Evolutionary conservation across 1,140 invertebrate species (phyloP).

Genomic region (Lycorma delicatula): DNA sequence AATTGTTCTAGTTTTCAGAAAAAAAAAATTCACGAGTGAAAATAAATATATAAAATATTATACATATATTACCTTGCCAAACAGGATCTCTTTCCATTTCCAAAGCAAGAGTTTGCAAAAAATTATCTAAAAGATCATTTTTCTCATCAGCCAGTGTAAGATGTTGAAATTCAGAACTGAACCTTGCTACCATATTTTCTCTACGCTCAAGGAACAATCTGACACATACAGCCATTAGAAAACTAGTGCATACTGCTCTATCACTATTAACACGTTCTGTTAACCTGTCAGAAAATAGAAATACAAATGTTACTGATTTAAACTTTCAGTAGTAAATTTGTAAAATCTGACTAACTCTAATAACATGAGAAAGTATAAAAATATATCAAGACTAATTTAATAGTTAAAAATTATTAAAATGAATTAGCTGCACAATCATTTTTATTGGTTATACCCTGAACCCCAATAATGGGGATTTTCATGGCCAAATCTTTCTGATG

Average conservation of each 20-base stretch:
- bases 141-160: slow-evolving; percentile 74
- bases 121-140: slow-evolving; percentile 59
- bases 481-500: too few species aligned
- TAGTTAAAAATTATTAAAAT: too few species aligned
- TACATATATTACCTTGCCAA: slow-evolving; percentile 53
- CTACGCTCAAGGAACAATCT: slow-evolving; percentile 66
- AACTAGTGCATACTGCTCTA: slow-evolving; percentile 62
- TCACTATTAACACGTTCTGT: slow-evolving; percentile 57
- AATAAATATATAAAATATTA: neutral
- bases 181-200: slow-evolving; percentile 53
- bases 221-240: slow-evolving; percentile 71
- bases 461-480: too few species aligned
- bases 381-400: neutral
- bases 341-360: too few species aligned
- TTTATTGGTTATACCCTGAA: too few species aligned
- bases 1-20: too few species aligned
- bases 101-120: slow-evolving; percentile 46
- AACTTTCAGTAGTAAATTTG: too few species aligned
- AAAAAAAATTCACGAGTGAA: too few species aligned
- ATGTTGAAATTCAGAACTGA: slow-evolving; percentile 67
- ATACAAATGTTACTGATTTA: neutral
- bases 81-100: slow-evolving; percentile 58
- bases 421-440: too few species aligned
- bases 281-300: slow-evolving; percentile 40
- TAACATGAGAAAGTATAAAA: slow-evolving; percentile 1